phyloP scores from a whole-genome alignment of 2,797 vertebrate genomes.

The Anabacerthia variegaticeps region DNA sequence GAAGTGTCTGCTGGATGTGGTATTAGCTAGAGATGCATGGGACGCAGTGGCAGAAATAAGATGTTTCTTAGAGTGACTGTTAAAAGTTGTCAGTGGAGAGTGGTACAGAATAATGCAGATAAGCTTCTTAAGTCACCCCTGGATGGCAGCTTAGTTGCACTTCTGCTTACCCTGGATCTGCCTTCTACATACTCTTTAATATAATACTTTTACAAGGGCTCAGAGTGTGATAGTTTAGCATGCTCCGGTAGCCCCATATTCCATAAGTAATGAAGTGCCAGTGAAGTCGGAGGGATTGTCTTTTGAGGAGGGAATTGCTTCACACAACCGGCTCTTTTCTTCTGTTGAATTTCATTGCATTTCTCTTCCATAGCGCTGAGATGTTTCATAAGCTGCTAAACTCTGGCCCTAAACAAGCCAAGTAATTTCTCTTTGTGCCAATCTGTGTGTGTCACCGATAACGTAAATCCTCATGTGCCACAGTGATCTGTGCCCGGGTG shows the following conservation, averaged over 20 bases:
- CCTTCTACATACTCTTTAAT: conserved; percentile 12
- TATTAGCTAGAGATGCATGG: background rate
- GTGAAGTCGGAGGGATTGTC: background rate
- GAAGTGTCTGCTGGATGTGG: background rate
- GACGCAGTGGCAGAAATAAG: background rate
- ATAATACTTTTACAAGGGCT: background rate
- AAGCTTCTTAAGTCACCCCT: conserved; percentile 38
- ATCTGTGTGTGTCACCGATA: background rate
- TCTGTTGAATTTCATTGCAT: background rate
- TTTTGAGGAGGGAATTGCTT: background rate
- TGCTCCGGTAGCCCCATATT: background rate
- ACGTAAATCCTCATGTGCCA: background rate
- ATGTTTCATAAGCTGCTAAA: background rate
- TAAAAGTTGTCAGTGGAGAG: background rate
- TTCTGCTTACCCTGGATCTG: conserved; percentile 6
- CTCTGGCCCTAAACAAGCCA: background rate
- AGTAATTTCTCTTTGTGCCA: background rate
- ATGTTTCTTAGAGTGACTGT: conserved; percentile 9
- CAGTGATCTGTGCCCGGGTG: background rate
- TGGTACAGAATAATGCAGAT: conserved; percentile 23
- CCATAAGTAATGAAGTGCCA: background rate
- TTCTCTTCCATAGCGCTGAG: background rate
- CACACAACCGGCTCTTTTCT: background rate
- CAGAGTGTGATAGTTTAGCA: background rate
- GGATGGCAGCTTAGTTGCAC: conserved; percentile 37